Percentiles rank a stretch among this genome's conserved stretches.
Evolutionary conservation across 2,113 vertebrate genomes (phyloP).

Genomic region (Circaetus gallicus): DNA sequence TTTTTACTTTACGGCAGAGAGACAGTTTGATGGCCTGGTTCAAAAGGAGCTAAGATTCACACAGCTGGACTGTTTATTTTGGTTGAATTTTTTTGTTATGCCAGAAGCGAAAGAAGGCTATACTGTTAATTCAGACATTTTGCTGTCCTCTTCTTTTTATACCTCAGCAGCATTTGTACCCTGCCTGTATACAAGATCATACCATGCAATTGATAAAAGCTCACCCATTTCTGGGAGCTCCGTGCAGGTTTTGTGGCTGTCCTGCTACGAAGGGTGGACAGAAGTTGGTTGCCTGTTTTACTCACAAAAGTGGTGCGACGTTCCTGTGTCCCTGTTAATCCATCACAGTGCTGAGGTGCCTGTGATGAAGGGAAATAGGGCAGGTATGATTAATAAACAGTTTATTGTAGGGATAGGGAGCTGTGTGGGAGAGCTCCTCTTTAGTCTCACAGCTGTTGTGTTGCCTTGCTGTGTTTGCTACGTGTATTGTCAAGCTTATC

Average conservation of each 20-base stretch:
- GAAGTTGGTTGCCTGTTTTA: background rate
- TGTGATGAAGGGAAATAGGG: background rate
- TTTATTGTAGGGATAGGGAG: background rate
- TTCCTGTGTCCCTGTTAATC: background rate
- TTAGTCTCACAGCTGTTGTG: background rate
- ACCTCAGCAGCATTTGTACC: background rate
- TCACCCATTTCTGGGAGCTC: background rate
- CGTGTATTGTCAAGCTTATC: background rate
- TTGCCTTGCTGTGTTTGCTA: background rate
- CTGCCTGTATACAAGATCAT: background rate
- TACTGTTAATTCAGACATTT: constrained; percentile 19
- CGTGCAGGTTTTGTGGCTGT: accelerated
- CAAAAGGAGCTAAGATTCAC: constrained; percentile 62
- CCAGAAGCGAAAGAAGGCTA: background rate
- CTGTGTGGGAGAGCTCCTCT: background rate
- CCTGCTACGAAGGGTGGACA: accelerated
- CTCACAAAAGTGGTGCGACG: background rate
- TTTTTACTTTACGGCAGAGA: constrained; percentile 44
- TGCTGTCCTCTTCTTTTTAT: background rate
- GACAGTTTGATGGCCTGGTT: constrained; percentile 60
- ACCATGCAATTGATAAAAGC: background rate
- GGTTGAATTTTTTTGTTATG: constrained; percentile 40
- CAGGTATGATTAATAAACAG: background rate
- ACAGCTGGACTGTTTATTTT: constrained; percentile 64
- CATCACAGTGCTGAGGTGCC: background rate